These are phyloP conservation scores for Vannuccia rotundouncinata DNA, from an alignment of 2,888 invertebrate genomes.

Conservation along the genomic window DNA sequence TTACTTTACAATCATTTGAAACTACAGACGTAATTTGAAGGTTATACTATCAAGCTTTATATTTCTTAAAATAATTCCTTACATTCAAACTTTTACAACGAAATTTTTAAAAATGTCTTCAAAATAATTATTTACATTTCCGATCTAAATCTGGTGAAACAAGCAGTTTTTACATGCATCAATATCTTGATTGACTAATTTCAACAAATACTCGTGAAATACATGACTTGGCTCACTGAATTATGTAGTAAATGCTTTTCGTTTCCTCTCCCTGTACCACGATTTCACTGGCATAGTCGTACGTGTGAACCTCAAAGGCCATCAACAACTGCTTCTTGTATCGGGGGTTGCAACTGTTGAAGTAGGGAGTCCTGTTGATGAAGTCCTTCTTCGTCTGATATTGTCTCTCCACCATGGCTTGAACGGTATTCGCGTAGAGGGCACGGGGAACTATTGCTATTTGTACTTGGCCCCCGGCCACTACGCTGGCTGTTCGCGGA, in stretches of 20 bases:
- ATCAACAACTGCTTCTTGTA: constrained; percentile 29
- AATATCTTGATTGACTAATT: too few species aligned
- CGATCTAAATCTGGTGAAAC: too few species aligned
- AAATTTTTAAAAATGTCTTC: too few species aligned
- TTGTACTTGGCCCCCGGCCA: background rate
- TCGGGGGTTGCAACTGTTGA: background rate
- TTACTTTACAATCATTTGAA: too few species aligned
- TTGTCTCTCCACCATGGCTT: background rate
- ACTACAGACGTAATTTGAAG: too few species aligned
- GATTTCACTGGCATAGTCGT: constrained; percentile 6
- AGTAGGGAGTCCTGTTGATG: constrained; percentile 4
- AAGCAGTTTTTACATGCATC: too few species aligned
- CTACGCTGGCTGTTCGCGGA: constrained; percentile 28
- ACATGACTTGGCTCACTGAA: background rate
- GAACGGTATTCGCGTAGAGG: constrained; percentile 20
- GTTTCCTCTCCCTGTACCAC: background rate
- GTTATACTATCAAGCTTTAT: too few species aligned
- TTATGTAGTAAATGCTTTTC: background rate
- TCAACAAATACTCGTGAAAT: too few species aligned
- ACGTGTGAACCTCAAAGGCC: constrained; percentile 11
- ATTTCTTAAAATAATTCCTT: too few species aligned
- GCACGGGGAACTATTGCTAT: background rate
- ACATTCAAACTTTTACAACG: too few species aligned
- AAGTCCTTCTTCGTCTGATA: constrained; percentile 30
- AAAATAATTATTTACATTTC: too few species aligned